Evolutionary conservation across 2,797 vertebrate genomes (phyloP).

Genomic region (Mastacembelus armatus): DNA sequence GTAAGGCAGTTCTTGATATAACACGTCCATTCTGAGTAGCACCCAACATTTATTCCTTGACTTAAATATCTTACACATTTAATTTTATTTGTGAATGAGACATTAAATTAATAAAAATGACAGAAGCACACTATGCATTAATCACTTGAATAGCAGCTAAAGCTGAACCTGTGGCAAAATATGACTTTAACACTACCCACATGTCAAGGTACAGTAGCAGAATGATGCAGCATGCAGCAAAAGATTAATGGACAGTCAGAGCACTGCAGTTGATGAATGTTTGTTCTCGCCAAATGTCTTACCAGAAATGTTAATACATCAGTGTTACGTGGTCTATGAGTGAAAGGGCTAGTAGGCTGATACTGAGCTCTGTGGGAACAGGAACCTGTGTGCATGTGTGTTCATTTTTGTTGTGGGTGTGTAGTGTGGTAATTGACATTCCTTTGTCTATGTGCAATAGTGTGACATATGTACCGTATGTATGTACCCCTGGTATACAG

Average conservation of each 20-base stretch:
- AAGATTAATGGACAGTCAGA: constrained; percentile 14
- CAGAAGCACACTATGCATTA: not conserved
- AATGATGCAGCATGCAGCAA: too few species aligned
- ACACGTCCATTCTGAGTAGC: not conserved
- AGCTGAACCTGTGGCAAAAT: not conserved
- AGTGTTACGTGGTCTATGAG: constrained; percentile 42
- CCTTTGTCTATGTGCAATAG: too few species aligned
- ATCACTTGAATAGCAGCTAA: too few species aligned
- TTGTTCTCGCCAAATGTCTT: constrained; percentile 48
- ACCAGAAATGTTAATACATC: constrained; percentile 48
- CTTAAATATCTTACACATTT: not conserved
- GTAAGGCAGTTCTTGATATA: not conserved
- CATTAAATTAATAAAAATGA: not conserved
- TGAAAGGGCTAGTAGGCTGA: constrained; percentile 51
- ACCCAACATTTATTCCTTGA: not conserved
- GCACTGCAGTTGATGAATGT: constrained; percentile 9
- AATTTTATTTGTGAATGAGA: not conserved
- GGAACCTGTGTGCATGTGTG: constrained; percentile 13
- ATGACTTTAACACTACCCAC: not conserved
- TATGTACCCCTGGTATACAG: too few species aligned
- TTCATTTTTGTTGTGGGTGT: not conserved
- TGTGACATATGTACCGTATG: too few species aligned
- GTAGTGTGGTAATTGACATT: too few species aligned
- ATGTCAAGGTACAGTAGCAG: too few species aligned
- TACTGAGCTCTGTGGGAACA: constrained; percentile 77